Evolutionary conservation across 2,113 vertebrate species (phyloP).

Genomic region (Macroglossus sobrinus): DNA sequence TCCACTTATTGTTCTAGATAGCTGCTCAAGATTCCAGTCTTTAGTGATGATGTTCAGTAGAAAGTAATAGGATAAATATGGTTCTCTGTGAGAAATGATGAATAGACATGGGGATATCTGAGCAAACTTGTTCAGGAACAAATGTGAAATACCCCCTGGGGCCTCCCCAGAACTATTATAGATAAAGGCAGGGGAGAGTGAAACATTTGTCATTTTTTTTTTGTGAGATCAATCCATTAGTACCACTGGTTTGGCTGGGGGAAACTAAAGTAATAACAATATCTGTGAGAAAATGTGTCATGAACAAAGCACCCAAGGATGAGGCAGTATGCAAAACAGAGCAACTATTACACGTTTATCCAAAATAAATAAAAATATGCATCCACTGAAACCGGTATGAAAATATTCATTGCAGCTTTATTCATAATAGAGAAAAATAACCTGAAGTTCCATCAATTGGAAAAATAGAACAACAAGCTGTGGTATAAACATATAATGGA

Average conservation of each 20-base stretch:
- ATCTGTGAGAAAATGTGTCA: conserved; percentile 2
- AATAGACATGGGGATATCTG: neutral
- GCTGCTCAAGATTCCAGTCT: neutral
- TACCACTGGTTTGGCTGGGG: neutral
- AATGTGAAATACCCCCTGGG: neutral
- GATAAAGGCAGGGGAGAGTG: neutral
- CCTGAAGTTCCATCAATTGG: neutral
- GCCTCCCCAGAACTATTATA: neutral
- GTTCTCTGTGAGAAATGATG: neutral
- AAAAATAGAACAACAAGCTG: neutral
- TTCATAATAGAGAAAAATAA: neutral
- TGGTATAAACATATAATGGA: neutral
- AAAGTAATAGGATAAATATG: conserved; percentile 28
- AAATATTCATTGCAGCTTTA: neutral
- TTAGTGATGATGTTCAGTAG: neutral
- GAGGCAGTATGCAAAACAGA: neutral
- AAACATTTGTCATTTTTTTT: neutral
- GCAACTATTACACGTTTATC: neutral
- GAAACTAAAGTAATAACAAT: neutral
- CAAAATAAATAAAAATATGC: conserved; percentile 5
- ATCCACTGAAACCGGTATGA: neutral
- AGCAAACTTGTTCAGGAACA: conserved; percentile 27
- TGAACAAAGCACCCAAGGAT: neutral
- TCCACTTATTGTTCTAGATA: neutral
- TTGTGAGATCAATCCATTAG: neutral